Evolutionary conservation across 1,140 invertebrate species (phyloP), one percentile per base, ranked within the genome.

Genomic region (Nasonia giraulti): DNA sequence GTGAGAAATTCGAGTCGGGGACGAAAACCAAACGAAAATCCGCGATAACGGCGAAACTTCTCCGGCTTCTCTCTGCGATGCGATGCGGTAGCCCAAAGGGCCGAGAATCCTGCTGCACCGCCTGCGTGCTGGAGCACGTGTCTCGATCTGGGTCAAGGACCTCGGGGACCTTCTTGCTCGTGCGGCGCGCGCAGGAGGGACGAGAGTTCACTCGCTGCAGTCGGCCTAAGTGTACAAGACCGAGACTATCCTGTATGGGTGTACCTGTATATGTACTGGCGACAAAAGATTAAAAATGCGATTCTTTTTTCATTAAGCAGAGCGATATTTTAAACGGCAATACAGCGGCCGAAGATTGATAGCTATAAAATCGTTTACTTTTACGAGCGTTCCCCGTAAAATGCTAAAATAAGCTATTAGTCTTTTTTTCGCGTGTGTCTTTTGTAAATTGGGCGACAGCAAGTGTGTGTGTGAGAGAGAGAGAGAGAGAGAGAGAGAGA

Each of bases 131-230:
- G 40, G 27, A 40, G 33, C 73, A 82, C 73, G 80, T 75, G 80
- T n/a, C 33, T 75, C 75, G 66, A 82, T 82, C 80, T 82, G 73
- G 81, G 81, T 83, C 74, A 83, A 83, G 81, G 81, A 83, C 81
- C 73, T 83, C 73, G 20, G 71, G 73, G n/a, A 81, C 50, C 20
- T 23, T 40, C 71, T 74, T 33, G 71, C 33, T 55, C 50, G 27
- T 31, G 27, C 33, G 1, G 33, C 33, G 33, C 4, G 5, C 27
- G 33, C 27, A 37, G 27, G 17, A 10, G 17, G 73, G 17, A 44
- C 55, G 17, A 31, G 73, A 75, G 27, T 75, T 75, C 37, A 20
- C 14, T 71, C n/a, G 17, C n/a, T n/a, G 62, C n/a, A 66, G 17
- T 44, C 33, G 33, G 33, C 5, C 33, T 37, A 37, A 27, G 27